Conservation (phyloP, 2,113 vertebrate species). For the Nipponia nippon region DNA sequence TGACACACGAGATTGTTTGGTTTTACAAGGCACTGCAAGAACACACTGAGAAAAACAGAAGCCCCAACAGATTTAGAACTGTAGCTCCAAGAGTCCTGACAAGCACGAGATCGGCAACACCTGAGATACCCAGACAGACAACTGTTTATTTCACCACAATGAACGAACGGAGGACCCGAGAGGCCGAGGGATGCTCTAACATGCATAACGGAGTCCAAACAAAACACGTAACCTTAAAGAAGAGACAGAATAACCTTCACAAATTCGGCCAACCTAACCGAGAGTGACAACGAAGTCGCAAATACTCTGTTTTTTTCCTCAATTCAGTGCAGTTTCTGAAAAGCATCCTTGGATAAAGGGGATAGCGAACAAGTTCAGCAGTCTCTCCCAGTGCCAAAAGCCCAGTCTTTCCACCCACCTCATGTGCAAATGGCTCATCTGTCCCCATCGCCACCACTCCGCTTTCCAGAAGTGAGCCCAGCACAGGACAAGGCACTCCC, state of each 20-base stretch:
- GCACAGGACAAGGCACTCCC: slow-evolving; percentile 53
- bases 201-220: rapidly evolving
- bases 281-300: rapidly evolving
- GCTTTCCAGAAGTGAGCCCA: neutral
- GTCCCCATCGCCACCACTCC: neutral
- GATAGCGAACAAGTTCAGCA: rapidly evolving
- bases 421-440: rapidly evolving
- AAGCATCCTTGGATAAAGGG: rapidly evolving
- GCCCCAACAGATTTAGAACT: rapidly evolving
- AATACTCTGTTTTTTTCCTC: neutral
- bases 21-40: slow-evolving; percentile 64
- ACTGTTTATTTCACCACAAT: neutral
- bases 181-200: neutral
- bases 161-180: neutral
- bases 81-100: neutral
- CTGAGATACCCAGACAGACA: neutral
- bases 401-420: neutral
- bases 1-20: neutral
- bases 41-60: neutral
- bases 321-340: rapidly evolving
- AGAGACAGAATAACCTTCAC: neutral
- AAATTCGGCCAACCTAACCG: rapidly evolving
- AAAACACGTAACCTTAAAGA: neutral
- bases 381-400: neutral
- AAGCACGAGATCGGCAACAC: neutral